Evolutionary conservation across 2,113 vertebrate genomes (phyloP).

Genomic region (Pleuronectes platessa): DNA sequence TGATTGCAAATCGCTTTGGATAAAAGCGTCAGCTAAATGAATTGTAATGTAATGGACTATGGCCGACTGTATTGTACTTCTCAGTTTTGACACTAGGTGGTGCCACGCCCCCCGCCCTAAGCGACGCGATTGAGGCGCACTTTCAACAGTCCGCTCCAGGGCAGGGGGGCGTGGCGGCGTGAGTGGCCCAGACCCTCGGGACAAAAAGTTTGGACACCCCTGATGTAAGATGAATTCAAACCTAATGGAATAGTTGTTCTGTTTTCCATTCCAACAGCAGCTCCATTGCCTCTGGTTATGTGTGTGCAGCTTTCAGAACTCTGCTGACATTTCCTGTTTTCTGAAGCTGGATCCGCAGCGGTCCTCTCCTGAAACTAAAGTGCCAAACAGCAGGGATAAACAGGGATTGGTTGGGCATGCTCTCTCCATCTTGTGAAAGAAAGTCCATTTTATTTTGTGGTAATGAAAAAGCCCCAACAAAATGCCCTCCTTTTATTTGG

Average conservation of each 20-base stretch:
- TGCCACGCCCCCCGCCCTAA: no score
- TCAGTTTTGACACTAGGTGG: no score
- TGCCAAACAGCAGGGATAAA: slow-evolving; percentile 23
- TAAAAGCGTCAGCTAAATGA: no score
- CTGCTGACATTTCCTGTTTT: slow-evolving; percentile 44
- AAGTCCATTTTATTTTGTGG: slow-evolving; percentile 3
- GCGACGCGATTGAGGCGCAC: no score
- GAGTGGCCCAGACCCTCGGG: no score
- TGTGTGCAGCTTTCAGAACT: slow-evolving; percentile 7
- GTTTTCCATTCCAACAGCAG: not conserved
- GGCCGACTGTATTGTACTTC: no score
- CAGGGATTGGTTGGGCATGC: not conserved
- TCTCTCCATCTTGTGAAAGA: not conserved
- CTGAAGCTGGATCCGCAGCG: not conserved
- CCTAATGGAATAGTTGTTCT: not conserved
- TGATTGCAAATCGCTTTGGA: no score
- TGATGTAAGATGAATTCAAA: not conserved
- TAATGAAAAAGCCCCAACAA: slow-evolving; percentile 21
- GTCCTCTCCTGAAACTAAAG: slow-evolving; percentile 28
- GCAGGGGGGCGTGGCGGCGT: no score
- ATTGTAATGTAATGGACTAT: no score
- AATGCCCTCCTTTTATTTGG: slow-evolving; percentile 27
- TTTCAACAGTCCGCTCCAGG: no score
- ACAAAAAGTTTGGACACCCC: no score
- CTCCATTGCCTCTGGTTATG: slow-evolving; percentile 11